Conservation (phyloP, 2,113 vertebrate species). For the Scolopax mira region DNA sequence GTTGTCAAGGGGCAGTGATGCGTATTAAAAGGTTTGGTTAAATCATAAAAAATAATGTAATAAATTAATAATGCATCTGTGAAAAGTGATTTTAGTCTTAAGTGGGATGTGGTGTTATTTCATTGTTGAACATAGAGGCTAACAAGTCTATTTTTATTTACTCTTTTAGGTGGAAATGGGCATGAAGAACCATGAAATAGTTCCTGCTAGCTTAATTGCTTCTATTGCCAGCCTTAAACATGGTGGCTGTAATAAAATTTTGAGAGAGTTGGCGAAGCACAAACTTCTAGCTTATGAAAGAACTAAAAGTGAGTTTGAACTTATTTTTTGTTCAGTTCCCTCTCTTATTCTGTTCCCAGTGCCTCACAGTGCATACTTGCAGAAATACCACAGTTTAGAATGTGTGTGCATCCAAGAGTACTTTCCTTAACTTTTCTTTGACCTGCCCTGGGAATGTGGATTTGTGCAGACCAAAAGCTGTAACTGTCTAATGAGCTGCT, state of each 20-base stretch:
- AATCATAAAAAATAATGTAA: neutral
- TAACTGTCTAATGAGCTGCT: neutral
- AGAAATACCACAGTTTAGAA: neutral
- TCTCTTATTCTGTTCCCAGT: accelerated
- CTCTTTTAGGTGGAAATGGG: slow-evolving; percentile 95
- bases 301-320: slow-evolving; percentile 84
- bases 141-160: neutral
- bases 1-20: neutral
- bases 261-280: slow-evolving; percentile 91
- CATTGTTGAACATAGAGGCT: neutral
- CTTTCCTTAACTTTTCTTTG: neutral
- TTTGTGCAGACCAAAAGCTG: neutral
- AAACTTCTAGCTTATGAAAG: slow-evolving; percentile 89
- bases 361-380: neutral
- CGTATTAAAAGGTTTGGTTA: neutral
- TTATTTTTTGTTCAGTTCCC: neutral
- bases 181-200: slow-evolving; percentile 98
- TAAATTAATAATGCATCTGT: too few species aligned
- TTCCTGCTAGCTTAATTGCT: slow-evolving; percentile 89
- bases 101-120: neutral
- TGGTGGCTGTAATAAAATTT: slow-evolving; percentile 93
- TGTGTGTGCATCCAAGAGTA: accelerated
- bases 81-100: neutral
- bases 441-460: neutral
- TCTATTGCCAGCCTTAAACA: slow-evolving; percentile 96